Percentiles rank a stretch among this genome's conserved stretches.
Evolutionary conservation across 2,888 invertebrate genomes (phyloP).

Genomic region (Microplitis deprimator): DNA sequence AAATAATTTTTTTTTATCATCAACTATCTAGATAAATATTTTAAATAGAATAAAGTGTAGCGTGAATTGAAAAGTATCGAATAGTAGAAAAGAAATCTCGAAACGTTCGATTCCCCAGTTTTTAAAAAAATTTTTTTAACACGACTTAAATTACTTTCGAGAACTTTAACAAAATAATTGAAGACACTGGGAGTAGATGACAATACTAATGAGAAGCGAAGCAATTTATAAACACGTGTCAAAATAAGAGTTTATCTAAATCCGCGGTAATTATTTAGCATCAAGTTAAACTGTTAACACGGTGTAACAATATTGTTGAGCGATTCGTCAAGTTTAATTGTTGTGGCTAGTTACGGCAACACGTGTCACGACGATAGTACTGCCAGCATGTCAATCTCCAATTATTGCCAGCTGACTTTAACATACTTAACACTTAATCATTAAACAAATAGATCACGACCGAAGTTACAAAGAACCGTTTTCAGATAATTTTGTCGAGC

Average conservation of each 20-base stretch:
- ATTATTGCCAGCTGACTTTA: constrained; percentile 11
- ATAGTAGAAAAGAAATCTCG: background rate
- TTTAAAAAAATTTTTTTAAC: too few relatives aligned
- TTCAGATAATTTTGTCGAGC: too few relatives aligned
- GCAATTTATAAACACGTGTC: constrained; percentile 15
- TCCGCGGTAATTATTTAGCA: constrained; percentile 29
- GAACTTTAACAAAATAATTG: too few relatives aligned
- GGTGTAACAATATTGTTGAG: constrained; percentile 41
- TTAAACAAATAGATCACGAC: background rate
- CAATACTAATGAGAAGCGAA: background rate
- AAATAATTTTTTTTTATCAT: background rate
- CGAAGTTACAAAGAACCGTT: too few relatives aligned
- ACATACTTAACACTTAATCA: background rate
- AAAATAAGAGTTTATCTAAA: constrained; percentile 30
- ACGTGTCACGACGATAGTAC: constrained; percentile 22
- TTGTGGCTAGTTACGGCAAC: background rate
- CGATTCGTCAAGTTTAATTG: constrained; percentile 50
- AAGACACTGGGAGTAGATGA: constrained; percentile 5
- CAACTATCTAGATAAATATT: background rate
- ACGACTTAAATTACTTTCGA: background rate
- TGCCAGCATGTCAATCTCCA: constrained; percentile 3
- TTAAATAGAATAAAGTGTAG: background rate
- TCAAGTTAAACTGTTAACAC: constrained; percentile 50
- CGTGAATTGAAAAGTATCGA: background rate
- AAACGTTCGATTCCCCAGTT: background rate